phyloP scores from a whole-genome alignment of 2,888 invertebrate species.

The Heliothis peltigera region DNA sequence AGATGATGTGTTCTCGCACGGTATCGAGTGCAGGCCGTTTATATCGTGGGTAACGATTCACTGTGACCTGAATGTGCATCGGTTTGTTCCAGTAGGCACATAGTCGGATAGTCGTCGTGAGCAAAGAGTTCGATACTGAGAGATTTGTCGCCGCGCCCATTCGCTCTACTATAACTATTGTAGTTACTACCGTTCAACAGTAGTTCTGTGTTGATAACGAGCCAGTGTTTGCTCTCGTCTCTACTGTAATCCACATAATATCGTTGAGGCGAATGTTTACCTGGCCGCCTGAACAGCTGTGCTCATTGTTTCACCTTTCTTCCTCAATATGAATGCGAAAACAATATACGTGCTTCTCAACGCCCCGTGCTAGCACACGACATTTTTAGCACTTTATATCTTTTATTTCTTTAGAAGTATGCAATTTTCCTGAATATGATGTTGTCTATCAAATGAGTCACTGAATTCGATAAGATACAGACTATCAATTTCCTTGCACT shows the following conservation, averaged over 20 bases:
- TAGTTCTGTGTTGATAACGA: conserved; percentile 27
- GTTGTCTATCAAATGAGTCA: conserved; percentile 19
- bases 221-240: conserved; percentile 28
- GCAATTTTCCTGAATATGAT: conserved; percentile 9
- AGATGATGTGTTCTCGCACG: conserved; percentile 32
- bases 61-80: conserved; percentile 61
- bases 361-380: conserved; percentile 17
- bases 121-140: conserved; percentile 19
- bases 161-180: conserved; percentile 25
- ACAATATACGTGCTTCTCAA: conserved; percentile 30
- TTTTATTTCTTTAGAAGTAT: conserved; percentile 12
- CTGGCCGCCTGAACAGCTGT: conserved; percentile 41
- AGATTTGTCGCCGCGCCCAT: conserved; percentile 27
- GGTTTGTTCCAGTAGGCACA: conserved; percentile 44
- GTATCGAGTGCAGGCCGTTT: conserved; percentile 43
- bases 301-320: conserved; percentile 44
- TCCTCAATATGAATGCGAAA: conserved; percentile 44
- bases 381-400: conserved; percentile 6
- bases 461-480: conserved; percentile 43
- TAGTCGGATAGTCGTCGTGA: conserved; percentile 29
- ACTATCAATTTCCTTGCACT: conserved; percentile 13
- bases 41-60: conserved; percentile 45
- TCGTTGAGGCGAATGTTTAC: conserved; percentile 37
- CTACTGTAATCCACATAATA: conserved; percentile 34
- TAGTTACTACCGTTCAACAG: not conserved